Conservation (phyloP, 1,140 invertebrate genomes). For the Trachymyrmex septentrionalis region DNA sequence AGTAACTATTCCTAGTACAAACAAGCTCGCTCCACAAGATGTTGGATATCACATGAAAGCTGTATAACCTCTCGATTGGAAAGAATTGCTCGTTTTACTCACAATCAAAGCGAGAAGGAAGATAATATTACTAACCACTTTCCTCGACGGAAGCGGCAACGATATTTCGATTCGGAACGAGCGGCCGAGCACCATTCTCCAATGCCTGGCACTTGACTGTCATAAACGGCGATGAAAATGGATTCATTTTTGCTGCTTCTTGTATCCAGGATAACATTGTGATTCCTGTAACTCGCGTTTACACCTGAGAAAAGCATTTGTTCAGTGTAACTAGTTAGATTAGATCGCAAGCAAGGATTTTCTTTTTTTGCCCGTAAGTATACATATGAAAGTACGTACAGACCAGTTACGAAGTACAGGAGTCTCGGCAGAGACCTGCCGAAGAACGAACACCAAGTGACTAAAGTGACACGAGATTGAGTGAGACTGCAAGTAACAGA, state of each 20-base stretch:
- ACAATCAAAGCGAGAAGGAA: neutral
- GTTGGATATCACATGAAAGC: neutral
- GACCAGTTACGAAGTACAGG: too few relatives aligned
- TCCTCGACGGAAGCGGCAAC: slow-evolving; percentile 88
- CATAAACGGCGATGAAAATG: slow-evolving; percentile 90
- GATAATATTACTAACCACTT: slow-evolving; percentile 83
- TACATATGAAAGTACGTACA: neutral
- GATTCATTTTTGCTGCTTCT: slow-evolving; percentile 91
- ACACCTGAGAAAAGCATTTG: slow-evolving; percentile 64
- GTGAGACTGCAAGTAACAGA: too few relatives aligned
- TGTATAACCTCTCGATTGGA: slow-evolving; percentile 1
- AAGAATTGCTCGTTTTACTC: neutral
- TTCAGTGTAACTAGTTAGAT: slow-evolving; percentile 24
- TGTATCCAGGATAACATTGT: slow-evolving; percentile 91
- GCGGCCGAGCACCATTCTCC: slow-evolving; percentile 80
- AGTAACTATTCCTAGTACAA: neutral
- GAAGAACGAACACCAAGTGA: neutral
- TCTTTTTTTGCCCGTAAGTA: neutral
- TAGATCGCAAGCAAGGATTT: neutral
- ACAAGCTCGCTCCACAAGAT: too few relatives aligned
- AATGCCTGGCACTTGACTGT: slow-evolving; percentile 88
- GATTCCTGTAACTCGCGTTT: slow-evolving; percentile 60
- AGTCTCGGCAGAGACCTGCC: neutral
- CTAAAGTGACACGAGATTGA: too few relatives aligned
- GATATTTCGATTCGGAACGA: slow-evolving; percentile 88